Evolutionary conservation across 2,888 invertebrate species (phyloP), one percentile per base, ranked within the genome.

Genomic region (Eristalis intricaria): DNA sequence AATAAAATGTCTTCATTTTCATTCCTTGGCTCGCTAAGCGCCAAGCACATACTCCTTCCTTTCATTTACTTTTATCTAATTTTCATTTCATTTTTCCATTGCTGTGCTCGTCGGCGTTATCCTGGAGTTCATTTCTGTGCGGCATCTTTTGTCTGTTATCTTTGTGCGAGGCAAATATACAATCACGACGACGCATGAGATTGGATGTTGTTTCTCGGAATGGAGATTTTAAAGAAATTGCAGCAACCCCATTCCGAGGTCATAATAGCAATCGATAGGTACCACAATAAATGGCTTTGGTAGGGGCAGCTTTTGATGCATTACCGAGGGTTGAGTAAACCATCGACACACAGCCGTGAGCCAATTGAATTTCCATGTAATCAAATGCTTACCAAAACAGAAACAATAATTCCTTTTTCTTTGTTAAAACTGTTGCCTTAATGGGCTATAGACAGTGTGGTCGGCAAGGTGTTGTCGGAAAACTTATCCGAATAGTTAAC

Each of bases 31-130:
- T 1, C 15, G 23, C 40, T 22, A 40, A 23, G 23, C 29, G 32
- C 3, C 23, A 23, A 50, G n/a, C 26, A 38, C 65, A 64, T 70
- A 22, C 71, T 60, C 66, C 60, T 66, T 71, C 43, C 38, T 74
- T 80, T 73, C 56, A 61, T 73, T 73, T 74, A 74, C 73, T 80
- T 80, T 68, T 80, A 79, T 79, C 71, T 79, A 71, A 79, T 73
- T 71, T 79, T 71, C 71, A 8, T 66, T 66, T 32, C n/a, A n/a
- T n/a, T n/a, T n/a, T n/a, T n/a, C n/a, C n/a, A 13, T 19, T 15
- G 22, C 8, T 29, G 32, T 56, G 23, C 29, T 58, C 43, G 38
- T 23, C 60, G 29, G 23, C 22, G 60, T 66, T 60, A 38, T 60
- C 23, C 15, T 43, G 23, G 61, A 61, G 43, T 43, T 76, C 56